Evolutionary conservation across 2,888 invertebrate species (phyloP), one percentile per base, ranked within the genome.

Genomic region (Limnephilus auricula): DNA sequence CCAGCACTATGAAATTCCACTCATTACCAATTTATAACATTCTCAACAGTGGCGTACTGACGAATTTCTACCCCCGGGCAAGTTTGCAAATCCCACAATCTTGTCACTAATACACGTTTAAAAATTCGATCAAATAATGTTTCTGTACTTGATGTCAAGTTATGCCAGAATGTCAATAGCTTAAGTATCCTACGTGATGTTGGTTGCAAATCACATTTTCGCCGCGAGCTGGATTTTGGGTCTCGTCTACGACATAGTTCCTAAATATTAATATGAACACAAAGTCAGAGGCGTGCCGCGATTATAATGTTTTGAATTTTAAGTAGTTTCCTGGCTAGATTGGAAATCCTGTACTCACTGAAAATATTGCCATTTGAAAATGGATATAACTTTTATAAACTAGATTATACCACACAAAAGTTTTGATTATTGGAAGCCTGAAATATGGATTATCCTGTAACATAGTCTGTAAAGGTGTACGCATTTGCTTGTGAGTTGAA

Each of bases 11-110:
- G 45, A 40, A 85, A 88, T 88, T 88, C 65, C 34, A 2, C 65
- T 79, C 87, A 88, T 78, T 13, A 45, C 34, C 79, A 78, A 88
- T 88, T 88, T 88, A 88, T 88, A 78, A 88, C 79, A 79, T 88
- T 88, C 78, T 79, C 34, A 88, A 18, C 37, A 79, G 87, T 15
- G 13, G 25, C 65, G 65, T 65, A 65, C 65, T 65, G 25, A 65
- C 9, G 65, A 65, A 65, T 25, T 25, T 65, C 6, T 9, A 18
- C 18, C 65, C 65, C 65, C 25, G 65, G 25, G 65, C 9, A 65
- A 65, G 65, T 65, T 65, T 9, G 65, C 25, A 25, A 25, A 65
- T 65, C 9, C 25, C n/a, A 65, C 25, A 65, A 65, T 25, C 65
- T 65, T 10, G 65, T 65, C 65, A 10, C 25, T 65, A 65, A 65